These are phyloP conservation scores for Bovichtus diacanthus DNA, from an alignment of 2,797 vertebrate species.

Conservation along the genomic window DNA sequence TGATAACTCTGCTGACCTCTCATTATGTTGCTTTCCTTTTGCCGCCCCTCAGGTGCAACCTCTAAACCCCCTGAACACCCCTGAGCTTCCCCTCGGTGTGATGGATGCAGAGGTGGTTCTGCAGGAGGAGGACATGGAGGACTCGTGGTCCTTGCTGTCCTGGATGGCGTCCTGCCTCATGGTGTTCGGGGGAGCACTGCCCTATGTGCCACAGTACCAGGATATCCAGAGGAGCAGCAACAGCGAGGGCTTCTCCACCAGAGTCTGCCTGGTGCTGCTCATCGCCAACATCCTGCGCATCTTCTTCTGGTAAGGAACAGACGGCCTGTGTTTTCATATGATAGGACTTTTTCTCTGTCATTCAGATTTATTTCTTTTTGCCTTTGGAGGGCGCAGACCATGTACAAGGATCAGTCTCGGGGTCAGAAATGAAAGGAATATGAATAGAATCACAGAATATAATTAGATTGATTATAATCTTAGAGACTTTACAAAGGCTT, in stretches of 20 bases:
- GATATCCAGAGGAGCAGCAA: constrained; percentile 84
- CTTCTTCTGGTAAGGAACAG: constrained; percentile 87
- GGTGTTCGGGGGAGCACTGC: constrained; percentile 86
- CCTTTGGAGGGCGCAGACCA: neutral
- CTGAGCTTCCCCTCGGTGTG: constrained; percentile 23
- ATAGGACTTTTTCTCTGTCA: neutral
- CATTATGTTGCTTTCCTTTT: neutral
- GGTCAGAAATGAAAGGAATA: constrained; percentile 15
- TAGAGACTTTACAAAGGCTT: neutral
- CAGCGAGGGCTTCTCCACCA: constrained; percentile 88
- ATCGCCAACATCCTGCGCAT: constrained; percentile 89
- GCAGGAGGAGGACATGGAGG: constrained; percentile 73
- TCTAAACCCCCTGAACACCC: neutral
- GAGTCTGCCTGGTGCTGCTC: constrained; percentile 88
- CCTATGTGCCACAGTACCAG: constrained; percentile 89
- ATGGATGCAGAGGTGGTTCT: constrained; percentile 78
- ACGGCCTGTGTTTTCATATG: neutral
- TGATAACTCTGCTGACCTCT: neutral
- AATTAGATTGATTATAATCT: constrained; percentile 9
- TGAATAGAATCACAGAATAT: neutral
- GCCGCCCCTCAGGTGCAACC: constrained; percentile 1
- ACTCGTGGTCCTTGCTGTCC: constrained; percentile 79
- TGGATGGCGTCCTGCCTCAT: constrained; percentile 86
- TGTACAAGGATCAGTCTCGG: constrained; percentile 7
- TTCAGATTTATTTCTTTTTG: neutral